Conservation (phyloP, 2,113 vertebrate species). For the Barnardius zonarius region DNA sequence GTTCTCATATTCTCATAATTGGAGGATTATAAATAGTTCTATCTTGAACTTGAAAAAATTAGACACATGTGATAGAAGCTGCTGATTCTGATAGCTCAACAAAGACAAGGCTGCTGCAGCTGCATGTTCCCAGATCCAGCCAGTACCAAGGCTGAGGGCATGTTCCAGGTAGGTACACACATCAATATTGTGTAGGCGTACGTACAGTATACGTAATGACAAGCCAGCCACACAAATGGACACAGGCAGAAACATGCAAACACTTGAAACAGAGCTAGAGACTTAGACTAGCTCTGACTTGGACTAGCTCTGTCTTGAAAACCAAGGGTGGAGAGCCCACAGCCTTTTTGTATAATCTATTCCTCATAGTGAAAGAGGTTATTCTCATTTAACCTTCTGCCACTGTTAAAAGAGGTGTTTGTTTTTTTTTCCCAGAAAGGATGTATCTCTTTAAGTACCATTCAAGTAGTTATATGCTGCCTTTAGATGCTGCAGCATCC, state of each 20-base stretch:
- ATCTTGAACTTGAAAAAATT: background rate
- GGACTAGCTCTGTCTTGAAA: background rate
- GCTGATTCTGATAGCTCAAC: background rate
- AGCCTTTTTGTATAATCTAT: background rate
- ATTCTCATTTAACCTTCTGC: background rate
- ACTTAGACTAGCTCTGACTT: background rate
- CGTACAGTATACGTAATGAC: background rate
- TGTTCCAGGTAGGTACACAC: background rate
- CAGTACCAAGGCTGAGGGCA: background rate
- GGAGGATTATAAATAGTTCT: background rate
- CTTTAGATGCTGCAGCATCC: background rate
- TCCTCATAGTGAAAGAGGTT: background rate
- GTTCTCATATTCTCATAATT: background rate
- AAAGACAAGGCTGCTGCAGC: background rate
- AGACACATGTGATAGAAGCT: background rate
- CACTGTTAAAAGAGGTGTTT: background rate
- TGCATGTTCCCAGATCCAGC: background rate
- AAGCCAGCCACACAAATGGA: background rate
- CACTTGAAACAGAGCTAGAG: background rate
- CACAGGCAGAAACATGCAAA: background rate
- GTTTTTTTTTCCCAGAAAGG: background rate
- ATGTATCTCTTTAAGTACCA: background rate
- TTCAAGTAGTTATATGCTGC: background rate
- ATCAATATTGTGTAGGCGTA: background rate
- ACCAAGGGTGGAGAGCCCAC: background rate